Evolutionary conservation across 2,113 vertebrate genomes (phyloP).

Genomic region (Tapirus terrestris): DNA sequence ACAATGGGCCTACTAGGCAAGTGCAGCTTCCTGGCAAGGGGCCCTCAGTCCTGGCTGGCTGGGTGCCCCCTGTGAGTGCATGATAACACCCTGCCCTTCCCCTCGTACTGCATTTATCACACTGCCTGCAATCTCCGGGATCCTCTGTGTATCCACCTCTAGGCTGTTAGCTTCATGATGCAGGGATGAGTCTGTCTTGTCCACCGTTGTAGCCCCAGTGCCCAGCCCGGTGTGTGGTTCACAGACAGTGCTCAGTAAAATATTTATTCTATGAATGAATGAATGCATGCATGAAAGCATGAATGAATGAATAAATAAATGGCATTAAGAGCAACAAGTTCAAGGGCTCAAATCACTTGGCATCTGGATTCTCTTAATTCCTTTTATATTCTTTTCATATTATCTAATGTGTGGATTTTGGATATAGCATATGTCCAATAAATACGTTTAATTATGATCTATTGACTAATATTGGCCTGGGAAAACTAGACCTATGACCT

Average conservation of each 20-base stretch:
- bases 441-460: not conserved
- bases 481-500: not conserved
- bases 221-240: not conserved
- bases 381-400: not conserved
- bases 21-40: not conserved
- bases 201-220: not conserved
- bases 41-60: not conserved
- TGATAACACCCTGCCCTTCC: not conserved
- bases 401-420: not conserved
- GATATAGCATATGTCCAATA: not conserved
- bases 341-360: not conserved
- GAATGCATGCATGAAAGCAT: not conserved
- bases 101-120: not conserved
- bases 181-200: not conserved
- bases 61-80: not conserved
- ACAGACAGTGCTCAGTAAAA: not conserved
- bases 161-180: not conserved
- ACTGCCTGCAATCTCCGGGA: not conserved
- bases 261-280: not conserved
- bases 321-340: not conserved
- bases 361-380: not conserved
- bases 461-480: not conserved
- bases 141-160: not conserved
- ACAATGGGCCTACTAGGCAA: not conserved
- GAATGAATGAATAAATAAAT: not conserved